Percentiles rank a stretch among this genome's conserved stretches.
These are phyloP conservation scores for Electrona antarctica DNA, from an alignment of 2,113 vertebrate species.

Conservation along the genomic window DNA sequence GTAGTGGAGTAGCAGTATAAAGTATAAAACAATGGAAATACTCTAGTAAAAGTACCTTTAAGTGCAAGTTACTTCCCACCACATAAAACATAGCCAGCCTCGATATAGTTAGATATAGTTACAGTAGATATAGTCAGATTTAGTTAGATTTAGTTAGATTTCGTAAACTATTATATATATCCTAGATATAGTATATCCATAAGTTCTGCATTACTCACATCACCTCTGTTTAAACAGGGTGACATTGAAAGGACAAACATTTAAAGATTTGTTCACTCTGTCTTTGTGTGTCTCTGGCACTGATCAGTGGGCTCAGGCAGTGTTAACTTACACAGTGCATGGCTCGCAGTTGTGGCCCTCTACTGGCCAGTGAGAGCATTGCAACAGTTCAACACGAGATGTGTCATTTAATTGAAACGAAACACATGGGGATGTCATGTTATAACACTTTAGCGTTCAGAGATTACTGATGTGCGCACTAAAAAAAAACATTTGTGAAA, in stretches of 20 bases:
- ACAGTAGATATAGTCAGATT: too few species aligned
- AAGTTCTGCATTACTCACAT: neutral
- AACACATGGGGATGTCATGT: neutral
- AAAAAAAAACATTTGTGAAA: neutral
- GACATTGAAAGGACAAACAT: neutral
- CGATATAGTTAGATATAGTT: too few species aligned
- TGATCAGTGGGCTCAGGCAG: neutral
- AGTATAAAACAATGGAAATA: too few species aligned
- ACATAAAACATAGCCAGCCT: too few species aligned
- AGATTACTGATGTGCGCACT: neutral
- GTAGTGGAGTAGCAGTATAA: too few species aligned
- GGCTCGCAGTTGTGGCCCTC: conserved; percentile 47
- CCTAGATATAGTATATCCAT: neutral
- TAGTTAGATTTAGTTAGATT: too few species aligned
- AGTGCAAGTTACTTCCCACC: too few species aligned
- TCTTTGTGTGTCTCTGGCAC: too few species aligned
- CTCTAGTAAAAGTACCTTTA: too few species aligned
- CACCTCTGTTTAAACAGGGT: neutral
- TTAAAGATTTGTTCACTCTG: neutral
- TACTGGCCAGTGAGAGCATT: conserved; percentile 51
- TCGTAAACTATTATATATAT: too few species aligned
- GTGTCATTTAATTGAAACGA: neutral
- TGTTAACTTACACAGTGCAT: conserved; percentile 1
- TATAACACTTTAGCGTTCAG: too few species aligned
- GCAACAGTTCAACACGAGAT: conserved; percentile 4